Evolutionary conservation across 2,113 vertebrate genomes (phyloP).

Genomic region (Helogale parvula): DNA sequence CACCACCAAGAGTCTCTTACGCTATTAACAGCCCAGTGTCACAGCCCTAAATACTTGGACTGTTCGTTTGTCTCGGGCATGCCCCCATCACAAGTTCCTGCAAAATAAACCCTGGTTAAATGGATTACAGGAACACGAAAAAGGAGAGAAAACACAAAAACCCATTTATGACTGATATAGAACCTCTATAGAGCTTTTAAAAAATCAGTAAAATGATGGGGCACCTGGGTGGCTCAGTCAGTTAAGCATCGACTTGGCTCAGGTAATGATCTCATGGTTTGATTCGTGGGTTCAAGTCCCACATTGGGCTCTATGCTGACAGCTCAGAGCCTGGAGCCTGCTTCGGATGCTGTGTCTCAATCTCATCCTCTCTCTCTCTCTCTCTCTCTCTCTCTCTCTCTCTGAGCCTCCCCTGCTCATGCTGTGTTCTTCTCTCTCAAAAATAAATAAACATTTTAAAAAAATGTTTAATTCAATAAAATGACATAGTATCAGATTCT

Average conservation of each 20-base stretch:
- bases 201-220: neutral
- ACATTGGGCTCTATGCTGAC: too few relatives aligned
- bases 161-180: neutral
- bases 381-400: too few relatives aligned
- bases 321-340: too few relatives aligned
- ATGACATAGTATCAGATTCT: neutral
- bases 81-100: neutral
- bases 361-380: too few relatives aligned
- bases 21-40: constrained; percentile 6
- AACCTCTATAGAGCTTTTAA: neutral
- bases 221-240: too few relatives aligned
- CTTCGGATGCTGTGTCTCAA: too few relatives aligned
- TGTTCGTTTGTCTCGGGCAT: neutral
- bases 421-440: too few relatives aligned
- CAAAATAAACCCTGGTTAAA: constrained; percentile 6
- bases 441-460: too few relatives aligned
- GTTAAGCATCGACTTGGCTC: too few relatives aligned
- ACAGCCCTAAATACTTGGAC: neutral
- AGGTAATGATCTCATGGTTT: too few relatives aligned
- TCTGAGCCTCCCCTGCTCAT: too few relatives aligned
- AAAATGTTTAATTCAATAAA: neutral
- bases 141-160: neutral
- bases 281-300: too few relatives aligned
- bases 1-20: neutral
- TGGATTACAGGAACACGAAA: neutral